Conservation (phyloP, 2,888 invertebrate species). For the Drosophila limbata region DNA sequence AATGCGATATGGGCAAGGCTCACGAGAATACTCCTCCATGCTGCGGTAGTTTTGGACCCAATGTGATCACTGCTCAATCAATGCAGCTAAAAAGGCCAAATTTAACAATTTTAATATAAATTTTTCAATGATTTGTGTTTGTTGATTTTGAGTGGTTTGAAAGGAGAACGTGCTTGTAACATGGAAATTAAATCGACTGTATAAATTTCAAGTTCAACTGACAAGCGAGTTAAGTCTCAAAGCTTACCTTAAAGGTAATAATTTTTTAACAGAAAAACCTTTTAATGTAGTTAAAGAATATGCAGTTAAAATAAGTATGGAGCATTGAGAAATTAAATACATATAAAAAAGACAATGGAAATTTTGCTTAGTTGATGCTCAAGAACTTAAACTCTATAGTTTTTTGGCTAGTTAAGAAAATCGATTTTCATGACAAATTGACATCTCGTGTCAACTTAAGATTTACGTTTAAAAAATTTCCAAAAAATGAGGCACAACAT, state of each 20-base stretch:
- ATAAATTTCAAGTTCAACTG: constrained; percentile 6
- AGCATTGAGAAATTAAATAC: too few species aligned
- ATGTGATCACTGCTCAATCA: constrained; percentile 17
- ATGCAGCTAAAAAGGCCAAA: constrained; percentile 17
- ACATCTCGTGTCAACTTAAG: too few species aligned
- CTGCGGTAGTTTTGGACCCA: constrained; percentile 12
- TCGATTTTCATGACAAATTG: too few species aligned
- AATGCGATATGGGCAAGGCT: constrained; percentile 99
- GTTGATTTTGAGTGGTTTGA: constrained; percentile 34
- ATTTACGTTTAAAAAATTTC: too few species aligned
- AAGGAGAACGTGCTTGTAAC: constrained; percentile 33
- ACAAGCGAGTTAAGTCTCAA: constrained; percentile 5
- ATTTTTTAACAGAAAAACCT: neutral
- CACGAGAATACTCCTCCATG: constrained; percentile 98
- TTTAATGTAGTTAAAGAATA: neutral
- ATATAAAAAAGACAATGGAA: too few species aligned
- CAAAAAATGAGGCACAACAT: too few species aligned
- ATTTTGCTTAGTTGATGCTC: too few species aligned
- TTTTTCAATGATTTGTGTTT: constrained; percentile 29
- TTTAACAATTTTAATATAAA: constrained; percentile 31
- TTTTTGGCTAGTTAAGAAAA: too few species aligned
- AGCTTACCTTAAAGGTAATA: constrained; percentile 12
- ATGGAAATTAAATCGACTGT: constrained; percentile 11
- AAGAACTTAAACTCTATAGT: too few species aligned
- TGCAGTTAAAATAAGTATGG: too few species aligned